A percentile compares a stretch with the other conserved stretches of the same genome.
phyloP scores from a whole-genome alignment of 1,140 invertebrate genomes.

The Olivierus martensii region DNA sequence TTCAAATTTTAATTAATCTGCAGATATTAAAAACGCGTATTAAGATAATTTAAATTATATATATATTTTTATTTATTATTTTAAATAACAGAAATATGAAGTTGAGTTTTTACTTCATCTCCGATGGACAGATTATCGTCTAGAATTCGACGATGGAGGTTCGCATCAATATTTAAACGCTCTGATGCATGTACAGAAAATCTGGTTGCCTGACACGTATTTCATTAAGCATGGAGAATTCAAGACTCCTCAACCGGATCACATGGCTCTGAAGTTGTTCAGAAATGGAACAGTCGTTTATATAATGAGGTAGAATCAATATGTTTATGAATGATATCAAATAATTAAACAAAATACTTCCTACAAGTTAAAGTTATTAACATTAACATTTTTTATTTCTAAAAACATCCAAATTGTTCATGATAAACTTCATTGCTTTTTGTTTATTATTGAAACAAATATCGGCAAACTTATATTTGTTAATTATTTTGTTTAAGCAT shows the following conservation, averaged over 20 bases:
- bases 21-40: too few relatives aligned
- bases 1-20: too few relatives aligned
- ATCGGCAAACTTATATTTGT: too few relatives aligned
- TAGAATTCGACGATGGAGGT: constrained; percentile 68
- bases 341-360: too few relatives aligned
- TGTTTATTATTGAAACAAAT: too few relatives aligned
- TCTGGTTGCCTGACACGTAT: constrained; percentile 86
- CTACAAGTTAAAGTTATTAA: too few relatives aligned
- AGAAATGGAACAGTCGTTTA: constrained; percentile 84
- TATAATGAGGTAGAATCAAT: constrained; percentile 45
- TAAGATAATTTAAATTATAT: too few relatives aligned
- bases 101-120: constrained; percentile 82
- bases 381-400: too few relatives aligned
- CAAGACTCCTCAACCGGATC: constrained; percentile 77
- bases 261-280: constrained; percentile 77
- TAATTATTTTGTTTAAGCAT: too few relatives aligned
- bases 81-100: constrained; percentile 66
- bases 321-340: not conserved
- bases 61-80: too few relatives aligned
- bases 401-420: too few relatives aligned
- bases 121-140: constrained; percentile 74
- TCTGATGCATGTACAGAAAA: constrained; percentile 72
- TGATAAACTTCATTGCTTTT: too few relatives aligned
- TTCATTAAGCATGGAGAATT: constrained; percentile 72
- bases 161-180: constrained; percentile 72